These are phyloP conservation scores for Pachliopta kotzebuea DNA, from an alignment of 2,888 invertebrate species.

Conservation along the genomic window DNA sequence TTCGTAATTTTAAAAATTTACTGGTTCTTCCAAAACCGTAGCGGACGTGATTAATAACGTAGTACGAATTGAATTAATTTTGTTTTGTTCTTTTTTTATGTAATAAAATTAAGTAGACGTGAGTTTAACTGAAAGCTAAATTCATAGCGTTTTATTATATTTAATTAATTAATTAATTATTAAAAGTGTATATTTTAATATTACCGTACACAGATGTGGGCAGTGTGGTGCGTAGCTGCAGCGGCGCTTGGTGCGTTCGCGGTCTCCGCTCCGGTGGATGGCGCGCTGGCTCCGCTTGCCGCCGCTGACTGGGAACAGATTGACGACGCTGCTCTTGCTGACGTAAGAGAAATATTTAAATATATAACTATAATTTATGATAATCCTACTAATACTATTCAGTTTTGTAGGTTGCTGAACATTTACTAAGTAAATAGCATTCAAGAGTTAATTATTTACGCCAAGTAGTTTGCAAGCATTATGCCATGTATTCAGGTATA, in stretches of 20 bases:
- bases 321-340: slow-evolving; percentile 61
- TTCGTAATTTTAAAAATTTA: slow-evolving; percentile 18
- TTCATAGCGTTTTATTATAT: no score
- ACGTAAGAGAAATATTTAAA: slow-evolving; percentile 49
- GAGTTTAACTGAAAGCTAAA: no score
- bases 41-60: slow-evolving; percentile 1
- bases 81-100: not conserved
- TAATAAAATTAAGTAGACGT: not conserved
- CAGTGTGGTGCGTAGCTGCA: slow-evolving; percentile 64
- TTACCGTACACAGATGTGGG: slow-evolving; percentile 60
- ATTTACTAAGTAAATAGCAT: no score
- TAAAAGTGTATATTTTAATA: not conserved
- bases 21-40: slow-evolving; percentile 3
- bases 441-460: no score
- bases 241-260: slow-evolving; percentile 57
- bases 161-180: no score
- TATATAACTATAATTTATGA: not conserved
- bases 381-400: no score
- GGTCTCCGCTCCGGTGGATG: slow-evolving; percentile 57
- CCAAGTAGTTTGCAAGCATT: no score
- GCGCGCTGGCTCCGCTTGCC: slow-evolving; percentile 42
- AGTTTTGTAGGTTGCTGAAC: no score
- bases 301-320: slow-evolving; percentile 65
- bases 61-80: not conserved
- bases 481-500: no score